Percentiles rank a stretch among this genome's conserved stretches.
Evolutionary conservation across 2,113 vertebrate genomes (phyloP).

Genomic region (Heloderma charlesbogerti): DNA sequence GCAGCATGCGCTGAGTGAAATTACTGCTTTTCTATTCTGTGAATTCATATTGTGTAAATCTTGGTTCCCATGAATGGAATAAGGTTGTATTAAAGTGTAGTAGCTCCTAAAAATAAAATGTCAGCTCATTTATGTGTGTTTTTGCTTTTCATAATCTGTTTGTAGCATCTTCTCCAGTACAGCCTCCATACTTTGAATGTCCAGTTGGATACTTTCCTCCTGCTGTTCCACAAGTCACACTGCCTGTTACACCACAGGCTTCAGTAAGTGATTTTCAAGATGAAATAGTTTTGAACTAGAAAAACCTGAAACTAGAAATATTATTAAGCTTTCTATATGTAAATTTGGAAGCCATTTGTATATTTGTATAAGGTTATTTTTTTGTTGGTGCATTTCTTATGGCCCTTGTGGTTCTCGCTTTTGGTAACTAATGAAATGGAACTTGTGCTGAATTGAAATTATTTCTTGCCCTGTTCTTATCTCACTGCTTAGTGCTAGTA

Average conservation of each 20-base stretch:
- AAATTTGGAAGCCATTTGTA: neutral
- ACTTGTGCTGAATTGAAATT: neutral
- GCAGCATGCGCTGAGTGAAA: neutral
- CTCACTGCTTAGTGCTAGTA: neutral
- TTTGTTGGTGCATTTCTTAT: neutral
- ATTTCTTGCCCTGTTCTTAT: neutral
- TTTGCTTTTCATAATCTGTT: conserved; percentile 16
- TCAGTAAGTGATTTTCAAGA: conserved; percentile 73
- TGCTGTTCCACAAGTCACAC: conserved; percentile 75
- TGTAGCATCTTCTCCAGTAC: conserved; percentile 78
- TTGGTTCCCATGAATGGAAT: neutral
- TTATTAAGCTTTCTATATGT: conserved; percentile 1
- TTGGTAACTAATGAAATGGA: neutral
- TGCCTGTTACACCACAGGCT: conserved; percentile 78
- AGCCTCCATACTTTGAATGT: conserved; percentile 79
- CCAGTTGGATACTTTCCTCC: conserved; percentile 79
- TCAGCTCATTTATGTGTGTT: neutral
- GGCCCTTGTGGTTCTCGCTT: neutral
- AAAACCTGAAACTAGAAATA: neutral
- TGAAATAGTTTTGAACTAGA: neutral
- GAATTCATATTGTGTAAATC: neutral
- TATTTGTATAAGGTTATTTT: fast-evolving
- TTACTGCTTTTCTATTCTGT: neutral
- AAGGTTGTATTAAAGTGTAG: neutral
- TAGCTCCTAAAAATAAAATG: neutral